These are phyloP conservation scores for Percopsis omiscomaycus DNA, from an alignment of 2,797 vertebrate genomes.

Conservation along the genomic window DNA sequence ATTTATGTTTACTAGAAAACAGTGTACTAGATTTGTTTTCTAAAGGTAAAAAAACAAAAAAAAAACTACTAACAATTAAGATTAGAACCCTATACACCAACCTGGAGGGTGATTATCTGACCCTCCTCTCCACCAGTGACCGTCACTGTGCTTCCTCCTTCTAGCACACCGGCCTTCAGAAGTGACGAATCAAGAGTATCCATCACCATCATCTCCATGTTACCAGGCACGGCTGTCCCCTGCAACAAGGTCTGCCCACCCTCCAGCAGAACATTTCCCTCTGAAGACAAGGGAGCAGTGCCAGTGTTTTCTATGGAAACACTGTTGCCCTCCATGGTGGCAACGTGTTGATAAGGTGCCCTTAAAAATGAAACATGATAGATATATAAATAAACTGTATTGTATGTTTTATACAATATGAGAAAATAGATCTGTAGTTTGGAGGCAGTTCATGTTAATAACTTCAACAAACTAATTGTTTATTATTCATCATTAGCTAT, in stretches of 20 bases:
- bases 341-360: slow-evolving; percentile 12
- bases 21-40: neutral
- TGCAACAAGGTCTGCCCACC: slow-evolving; percentile 76
- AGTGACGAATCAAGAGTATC: slow-evolving; percentile 91
- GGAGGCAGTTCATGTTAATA: no score
- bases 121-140: slow-evolving; percentile 95
- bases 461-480: no score
- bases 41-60: no score
- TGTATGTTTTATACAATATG: no score
- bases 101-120: slow-evolving; percentile 95
- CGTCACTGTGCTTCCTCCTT: slow-evolving; percentile 48
- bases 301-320: slow-evolving; percentile 67
- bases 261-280: slow-evolving; percentile 77
- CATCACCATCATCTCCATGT: slow-evolving; percentile 97
- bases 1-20: no score
- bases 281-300: slow-evolving; percentile 82
- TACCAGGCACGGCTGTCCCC: slow-evolving; percentile 74
- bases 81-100: neutral
- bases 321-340: slow-evolving; percentile 73
- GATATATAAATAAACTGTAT: no score
- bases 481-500: no score
- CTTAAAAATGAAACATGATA: no score
- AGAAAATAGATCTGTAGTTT: no score
- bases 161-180: slow-evolving; percentile 88
- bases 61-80: no score